Conservation (phyloP, 2,113 vertebrate species). For the Seriola quinqueradiata region DNA sequence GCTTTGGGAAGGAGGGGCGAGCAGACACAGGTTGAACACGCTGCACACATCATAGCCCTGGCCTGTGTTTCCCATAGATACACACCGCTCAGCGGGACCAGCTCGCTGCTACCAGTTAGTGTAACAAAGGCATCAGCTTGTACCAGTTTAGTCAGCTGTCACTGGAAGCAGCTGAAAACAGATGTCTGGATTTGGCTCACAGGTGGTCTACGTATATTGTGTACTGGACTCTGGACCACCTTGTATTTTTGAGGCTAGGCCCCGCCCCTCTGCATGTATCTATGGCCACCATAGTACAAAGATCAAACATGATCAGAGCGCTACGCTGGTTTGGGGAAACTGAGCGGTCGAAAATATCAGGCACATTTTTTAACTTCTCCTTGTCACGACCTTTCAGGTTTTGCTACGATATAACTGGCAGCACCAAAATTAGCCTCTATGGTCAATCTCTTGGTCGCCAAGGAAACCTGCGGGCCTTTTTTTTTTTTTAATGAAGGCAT, state of each 20-base stretch:
- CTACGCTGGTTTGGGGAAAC: constrained; percentile 46
- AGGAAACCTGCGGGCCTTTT: constrained; percentile 55
- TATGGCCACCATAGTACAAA: constrained; percentile 38
- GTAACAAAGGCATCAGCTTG: constrained; percentile 37
- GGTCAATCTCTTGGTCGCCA: constrained; percentile 62
- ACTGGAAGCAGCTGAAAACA: constrained; percentile 27
- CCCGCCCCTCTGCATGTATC: constrained; percentile 44
- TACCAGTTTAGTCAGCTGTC: constrained; percentile 16
- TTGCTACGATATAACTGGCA: constrained; percentile 77
- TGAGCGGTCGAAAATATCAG: constrained; percentile 73
- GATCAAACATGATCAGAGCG: constrained; percentile 58
- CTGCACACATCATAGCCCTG: constrained; percentile 67
- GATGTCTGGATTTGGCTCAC: constrained; percentile 39
- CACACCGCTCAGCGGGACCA: constrained; percentile 26
- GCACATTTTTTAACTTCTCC: constrained; percentile 75
- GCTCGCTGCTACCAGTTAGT: constrained; percentile 41
- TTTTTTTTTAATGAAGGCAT: constrained; percentile 73
- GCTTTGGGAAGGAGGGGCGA: constrained; percentile 37
- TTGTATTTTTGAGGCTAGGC: background rate
- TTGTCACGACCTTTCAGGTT: constrained; percentile 66
- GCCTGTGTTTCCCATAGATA: constrained; percentile 62
- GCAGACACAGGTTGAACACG: constrained; percentile 66
- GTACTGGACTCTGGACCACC: background rate
- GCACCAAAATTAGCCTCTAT: constrained; percentile 72
- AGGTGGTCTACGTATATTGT: background rate